These are phyloP conservation scores for Electrona antarctica DNA, from an alignment of 2,113 vertebrate genomes.

Conservation along the genomic window DNA sequence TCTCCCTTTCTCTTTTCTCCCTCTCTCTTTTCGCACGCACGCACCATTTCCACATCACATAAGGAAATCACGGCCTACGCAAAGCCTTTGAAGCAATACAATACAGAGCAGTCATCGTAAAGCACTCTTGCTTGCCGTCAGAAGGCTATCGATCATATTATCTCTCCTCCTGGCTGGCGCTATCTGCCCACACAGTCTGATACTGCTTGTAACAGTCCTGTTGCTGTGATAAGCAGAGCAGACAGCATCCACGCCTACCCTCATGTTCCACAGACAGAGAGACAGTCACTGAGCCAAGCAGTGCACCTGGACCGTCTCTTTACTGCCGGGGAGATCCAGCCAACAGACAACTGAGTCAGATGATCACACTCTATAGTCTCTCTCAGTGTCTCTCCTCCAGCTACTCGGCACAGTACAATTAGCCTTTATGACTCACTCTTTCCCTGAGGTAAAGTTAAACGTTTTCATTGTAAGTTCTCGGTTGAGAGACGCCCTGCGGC, in stretches of 20 bases:
- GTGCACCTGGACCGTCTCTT: constrained; percentile 31
- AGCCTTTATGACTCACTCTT: constrained; percentile 12
- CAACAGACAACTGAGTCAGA: constrained; percentile 57
- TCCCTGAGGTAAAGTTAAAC: constrained; percentile 19
- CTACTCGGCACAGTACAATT: neutral
- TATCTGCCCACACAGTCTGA: constrained; percentile 30
- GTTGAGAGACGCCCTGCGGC: constrained; percentile 8
- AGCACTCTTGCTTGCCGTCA: neutral
- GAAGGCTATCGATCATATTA: neutral
- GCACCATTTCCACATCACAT: constrained; percentile 6
- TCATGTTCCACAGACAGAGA: neutral
- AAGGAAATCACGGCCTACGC: neutral
- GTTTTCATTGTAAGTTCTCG: neutral
- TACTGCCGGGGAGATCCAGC: constrained; percentile 43
- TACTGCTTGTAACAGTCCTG: neutral
- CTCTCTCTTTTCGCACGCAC: neutral
- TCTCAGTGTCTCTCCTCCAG: too few relatives aligned
- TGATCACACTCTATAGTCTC: constrained; percentile 1
- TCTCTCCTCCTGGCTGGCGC: neutral
- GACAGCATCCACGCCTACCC: constrained; percentile 24
- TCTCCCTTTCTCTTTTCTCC: too few relatives aligned
- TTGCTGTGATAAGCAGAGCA: constrained; percentile 38
- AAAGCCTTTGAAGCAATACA: neutral
- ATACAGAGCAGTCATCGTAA: neutral
- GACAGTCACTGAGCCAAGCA: constrained; percentile 31